These are phyloP conservation scores for Agrotis clavis DNA, from an alignment of 2,888 invertebrate species.

Conservation along the genomic window DNA sequence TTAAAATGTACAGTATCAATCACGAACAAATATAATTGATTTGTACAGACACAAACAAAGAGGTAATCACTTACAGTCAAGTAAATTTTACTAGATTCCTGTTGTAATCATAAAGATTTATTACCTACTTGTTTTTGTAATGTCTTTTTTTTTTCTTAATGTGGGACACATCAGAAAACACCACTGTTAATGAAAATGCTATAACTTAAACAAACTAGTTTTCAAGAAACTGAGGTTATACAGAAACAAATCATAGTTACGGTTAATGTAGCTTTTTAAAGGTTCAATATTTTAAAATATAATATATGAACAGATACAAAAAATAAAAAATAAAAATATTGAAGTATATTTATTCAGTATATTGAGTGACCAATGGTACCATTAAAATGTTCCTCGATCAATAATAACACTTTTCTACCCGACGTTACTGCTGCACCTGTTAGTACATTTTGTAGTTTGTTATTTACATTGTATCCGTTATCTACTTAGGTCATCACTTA, in stretches of 20 bases:
- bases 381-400: background rate
- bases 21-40: constrained; percentile 32
- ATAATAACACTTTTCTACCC: constrained; percentile 25
- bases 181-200: background rate
- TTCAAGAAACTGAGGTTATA: background rate
- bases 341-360: no score
- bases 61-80: background rate
- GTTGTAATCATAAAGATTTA: no score
- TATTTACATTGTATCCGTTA: constrained; percentile 32
- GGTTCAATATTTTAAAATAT: no score
- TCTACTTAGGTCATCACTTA: constrained; percentile 42
- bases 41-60: constrained; percentile 28
- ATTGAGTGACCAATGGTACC: background rate
- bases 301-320: no score
- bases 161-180: no score
- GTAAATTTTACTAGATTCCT: background rate
- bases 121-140: no score
- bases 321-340: no score
- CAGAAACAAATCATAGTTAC: background rate
- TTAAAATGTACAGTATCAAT: constrained; percentile 28
- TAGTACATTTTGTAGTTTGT: constrained; percentile 6
- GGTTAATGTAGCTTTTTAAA: no score
- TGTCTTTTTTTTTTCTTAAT: no score
- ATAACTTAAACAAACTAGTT: background rate
- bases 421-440: constrained; percentile 20